Percentiles rank a stretch among this genome's conserved stretches.
Evolutionary conservation across 1,140 invertebrate genomes (phyloP).

Genomic region (Carposina sasakii): DNA sequence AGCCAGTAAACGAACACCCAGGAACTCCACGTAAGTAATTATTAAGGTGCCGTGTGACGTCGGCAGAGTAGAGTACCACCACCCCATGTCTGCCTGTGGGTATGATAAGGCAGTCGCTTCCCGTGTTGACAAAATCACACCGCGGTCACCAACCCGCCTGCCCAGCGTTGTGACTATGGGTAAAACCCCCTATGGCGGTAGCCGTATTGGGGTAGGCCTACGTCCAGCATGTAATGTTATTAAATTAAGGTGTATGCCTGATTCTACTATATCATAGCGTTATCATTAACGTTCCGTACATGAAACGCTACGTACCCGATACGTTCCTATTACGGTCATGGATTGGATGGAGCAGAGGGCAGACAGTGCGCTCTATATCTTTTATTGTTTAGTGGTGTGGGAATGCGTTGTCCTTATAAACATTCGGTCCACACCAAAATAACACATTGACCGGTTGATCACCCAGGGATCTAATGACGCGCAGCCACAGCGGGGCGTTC

Average conservation of each 20-base stretch:
- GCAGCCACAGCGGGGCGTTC: conserved; percentile 58
- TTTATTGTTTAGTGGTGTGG: background rate
- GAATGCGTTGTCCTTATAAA: too few relatives aligned
- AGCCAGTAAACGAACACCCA: background rate
- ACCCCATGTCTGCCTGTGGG: too few relatives aligned
- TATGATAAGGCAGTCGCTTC: too few relatives aligned
- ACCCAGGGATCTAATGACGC: conserved; percentile 60
- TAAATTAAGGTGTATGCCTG: too few relatives aligned
- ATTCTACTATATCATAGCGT: background rate
- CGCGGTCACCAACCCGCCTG: background rate
- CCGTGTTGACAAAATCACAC: too few relatives aligned
- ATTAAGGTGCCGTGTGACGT: too few relatives aligned
- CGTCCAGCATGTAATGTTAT: too few relatives aligned
- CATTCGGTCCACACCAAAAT: too few relatives aligned
- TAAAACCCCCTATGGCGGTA: background rate
- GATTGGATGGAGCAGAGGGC: background rate
- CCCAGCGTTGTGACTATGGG: background rate
- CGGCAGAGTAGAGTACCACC: too few relatives aligned
- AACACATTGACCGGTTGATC: too few relatives aligned
- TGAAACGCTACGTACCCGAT: background rate
- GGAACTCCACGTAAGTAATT: background rate
- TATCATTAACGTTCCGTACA: too few relatives aligned
- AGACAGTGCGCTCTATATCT: background rate
- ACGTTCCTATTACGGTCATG: background rate
- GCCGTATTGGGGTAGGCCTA: too few relatives aligned